These are phyloP conservation scores for Holothuria leucospilota DNA, from an alignment of 53 echinoderm and acorn worm species.

Conservation along the genomic window DNA sequence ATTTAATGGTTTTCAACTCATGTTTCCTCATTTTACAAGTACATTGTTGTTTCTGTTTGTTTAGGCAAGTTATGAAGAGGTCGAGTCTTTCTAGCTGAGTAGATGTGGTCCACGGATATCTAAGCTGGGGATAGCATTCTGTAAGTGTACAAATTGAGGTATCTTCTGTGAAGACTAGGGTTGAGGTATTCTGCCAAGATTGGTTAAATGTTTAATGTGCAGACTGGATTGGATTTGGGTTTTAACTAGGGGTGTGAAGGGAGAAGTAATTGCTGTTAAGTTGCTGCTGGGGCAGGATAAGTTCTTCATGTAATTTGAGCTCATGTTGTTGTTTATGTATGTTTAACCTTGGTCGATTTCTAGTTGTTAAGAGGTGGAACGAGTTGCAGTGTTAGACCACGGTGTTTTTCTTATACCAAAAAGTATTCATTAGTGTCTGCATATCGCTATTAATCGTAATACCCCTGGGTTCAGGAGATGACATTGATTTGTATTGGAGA, in stretches of 20 bases:
- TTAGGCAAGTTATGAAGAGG: not conserved
- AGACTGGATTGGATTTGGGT: too few relatives aligned
- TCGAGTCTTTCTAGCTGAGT: slow-evolving; percentile 1
- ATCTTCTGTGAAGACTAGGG: not conserved
- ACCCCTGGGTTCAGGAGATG: not conserved
- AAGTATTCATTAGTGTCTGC: not conserved
- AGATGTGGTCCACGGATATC: slow-evolving; percentile 7
- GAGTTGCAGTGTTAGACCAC: not conserved
- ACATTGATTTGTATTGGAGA: not conserved
- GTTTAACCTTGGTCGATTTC: too few relatives aligned
- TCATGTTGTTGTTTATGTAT: too few relatives aligned
- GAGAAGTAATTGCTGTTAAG: too few relatives aligned
- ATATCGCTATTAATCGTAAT: not conserved
- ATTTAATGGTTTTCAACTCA: too few relatives aligned
- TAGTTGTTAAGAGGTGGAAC: not conserved
- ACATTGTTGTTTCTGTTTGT: too few relatives aligned
- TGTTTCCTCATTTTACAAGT: too few relatives aligned
- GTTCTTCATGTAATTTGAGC: too few relatives aligned
- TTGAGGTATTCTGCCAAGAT: not conserved
- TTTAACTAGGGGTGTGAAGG: too few relatives aligned
- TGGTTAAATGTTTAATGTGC: not conserved
- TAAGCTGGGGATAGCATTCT: slow-evolving; percentile 20
- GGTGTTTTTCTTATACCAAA: not conserved
- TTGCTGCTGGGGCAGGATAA: too few relatives aligned
- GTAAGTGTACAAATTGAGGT: not conserved